A percentile compares a stretch with the other conserved stretches of the same genome.
phyloP scores from a whole-genome alignment of 1,140 invertebrate species.

The Plutomurus gul region DNA sequence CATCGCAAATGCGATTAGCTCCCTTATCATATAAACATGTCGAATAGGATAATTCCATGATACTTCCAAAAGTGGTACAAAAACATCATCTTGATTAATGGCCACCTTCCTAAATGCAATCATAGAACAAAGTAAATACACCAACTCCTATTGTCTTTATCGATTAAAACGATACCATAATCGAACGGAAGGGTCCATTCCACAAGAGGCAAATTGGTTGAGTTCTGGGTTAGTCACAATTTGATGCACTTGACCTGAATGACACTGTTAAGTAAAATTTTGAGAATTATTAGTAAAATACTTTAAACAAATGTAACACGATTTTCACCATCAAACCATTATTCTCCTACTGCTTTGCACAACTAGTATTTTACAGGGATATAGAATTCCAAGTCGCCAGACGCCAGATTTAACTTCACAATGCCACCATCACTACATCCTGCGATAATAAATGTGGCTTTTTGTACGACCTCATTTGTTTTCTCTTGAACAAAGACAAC shows the following conservation, averaged over 20 bases:
- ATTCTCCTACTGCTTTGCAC: too few species aligned
- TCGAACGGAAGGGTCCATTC: constrained; percentile 38
- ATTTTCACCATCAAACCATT: too few species aligned
- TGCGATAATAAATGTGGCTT: constrained; percentile 46
- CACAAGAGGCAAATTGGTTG: constrained; percentile 45
- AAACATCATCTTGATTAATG: constrained; percentile 41
- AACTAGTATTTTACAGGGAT: too few species aligned
- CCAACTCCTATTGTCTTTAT: too few species aligned
- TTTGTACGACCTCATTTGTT: neutral
- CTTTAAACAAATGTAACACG: too few species aligned
- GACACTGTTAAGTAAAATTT: constrained; percentile 34
- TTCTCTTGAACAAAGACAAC: neutral
- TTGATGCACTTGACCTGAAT: constrained; percentile 27
- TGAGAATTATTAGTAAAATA: neutral
- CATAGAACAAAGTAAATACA: too few species aligned
- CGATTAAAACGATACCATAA: constrained; percentile 29
- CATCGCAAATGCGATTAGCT: constrained; percentile 39
- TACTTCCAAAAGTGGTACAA: constrained; percentile 49
- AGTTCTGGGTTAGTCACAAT: constrained; percentile 46
- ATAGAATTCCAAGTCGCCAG: constrained; percentile 31
- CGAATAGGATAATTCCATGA: constrained; percentile 47
- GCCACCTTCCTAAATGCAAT: constrained; percentile 33
- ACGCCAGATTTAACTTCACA: constrained; percentile 15
- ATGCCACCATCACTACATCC: constrained; percentile 48
- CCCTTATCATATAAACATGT: constrained; percentile 23